Evolutionary conservation across 1,140 invertebrate genomes (phyloP).

Genomic region (Drosophila ogumai): DNA sequence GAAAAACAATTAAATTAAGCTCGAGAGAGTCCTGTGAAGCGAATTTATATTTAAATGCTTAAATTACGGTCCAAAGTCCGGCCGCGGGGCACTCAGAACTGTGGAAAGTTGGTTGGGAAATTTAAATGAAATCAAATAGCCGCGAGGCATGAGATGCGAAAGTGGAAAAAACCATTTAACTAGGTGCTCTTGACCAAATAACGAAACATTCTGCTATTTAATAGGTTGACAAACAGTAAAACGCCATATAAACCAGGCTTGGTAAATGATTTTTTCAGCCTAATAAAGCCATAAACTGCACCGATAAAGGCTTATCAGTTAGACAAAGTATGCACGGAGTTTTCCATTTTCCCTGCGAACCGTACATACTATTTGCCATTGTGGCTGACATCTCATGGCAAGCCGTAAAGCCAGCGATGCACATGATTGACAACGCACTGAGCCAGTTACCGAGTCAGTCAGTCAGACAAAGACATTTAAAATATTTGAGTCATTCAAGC

Average conservation of each 20-base stretch:
- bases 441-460: conserved; percentile 48
- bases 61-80: background rate
- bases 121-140: conserved; percentile 51
- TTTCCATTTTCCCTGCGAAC: conserved; percentile 34
- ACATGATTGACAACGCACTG: conserved; percentile 73
- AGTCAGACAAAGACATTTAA: conserved; percentile 69
- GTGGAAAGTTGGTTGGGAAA: conserved; percentile 11
- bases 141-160: conserved; percentile 23
- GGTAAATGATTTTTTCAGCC: conserved; percentile 30
- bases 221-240: conserved; percentile 35
- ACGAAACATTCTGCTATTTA: conserved; percentile 26
- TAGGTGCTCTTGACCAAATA: conserved; percentile 34
- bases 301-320: conserved; percentile 43
- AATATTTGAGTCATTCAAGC: conserved; percentile 65
- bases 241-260: conserved; percentile 26
- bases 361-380: conserved; percentile 39
- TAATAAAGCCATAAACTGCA: conserved; percentile 64
- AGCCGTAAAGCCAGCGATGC: conserved; percentile 59
- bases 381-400: conserved; percentile 43
- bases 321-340: conserved; percentile 36
- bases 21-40: background rate
- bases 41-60: conserved; percentile 21
- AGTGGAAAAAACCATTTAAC: conserved; percentile 1
- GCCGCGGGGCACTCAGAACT: background rate
- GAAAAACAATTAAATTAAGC: conserved; percentile 45